These are phyloP conservation scores for Rhinichthys klamathensis DNA, from an alignment of 2,113 vertebrate species.

Conservation along the genomic window DNA sequence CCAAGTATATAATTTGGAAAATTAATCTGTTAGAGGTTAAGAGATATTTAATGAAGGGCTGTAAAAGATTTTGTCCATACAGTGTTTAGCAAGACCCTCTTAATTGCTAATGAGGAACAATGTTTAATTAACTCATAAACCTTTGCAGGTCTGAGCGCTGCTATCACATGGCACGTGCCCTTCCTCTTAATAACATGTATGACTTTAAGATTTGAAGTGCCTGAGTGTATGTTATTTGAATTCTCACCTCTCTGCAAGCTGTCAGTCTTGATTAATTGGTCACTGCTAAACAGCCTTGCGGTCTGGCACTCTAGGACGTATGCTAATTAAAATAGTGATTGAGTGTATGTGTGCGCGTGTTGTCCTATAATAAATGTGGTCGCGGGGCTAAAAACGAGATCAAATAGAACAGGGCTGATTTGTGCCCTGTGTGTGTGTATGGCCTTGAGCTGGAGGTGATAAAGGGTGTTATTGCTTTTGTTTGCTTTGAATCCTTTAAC, in stretches of 20 bases:
- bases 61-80: neutral
- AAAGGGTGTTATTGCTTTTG: neutral
- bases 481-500: neutral
- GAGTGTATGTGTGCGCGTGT: slow-evolving; percentile 16
- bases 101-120: neutral
- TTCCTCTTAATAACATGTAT: neutral
- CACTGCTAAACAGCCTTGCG: slow-evolving; percentile 64
- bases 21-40: neutral
- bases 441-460: slow-evolving; percentile 10
- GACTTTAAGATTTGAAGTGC: slow-evolving; percentile 16
- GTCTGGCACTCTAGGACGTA: slow-evolving; percentile 65
- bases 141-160: neutral
- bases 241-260: slow-evolving; percentile 63
- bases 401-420: neutral
- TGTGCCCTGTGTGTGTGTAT: neutral
- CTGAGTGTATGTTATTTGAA: slow-evolving; percentile 34
- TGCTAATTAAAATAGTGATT: slow-evolving; percentile 66
- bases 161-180: neutral
- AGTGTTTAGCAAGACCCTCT: slow-evolving; percentile 7
- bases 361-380: slow-evolving; percentile 13
- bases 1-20: neutral
- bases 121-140: slow-evolving; percentile 14
- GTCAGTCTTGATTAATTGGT: slow-evolving; percentile 76
- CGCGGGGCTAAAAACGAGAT: neutral
- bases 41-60: neutral